Conservation (phyloP, 2,888 invertebrate genomes). For the Drosophila austrosaltans region DNA sequence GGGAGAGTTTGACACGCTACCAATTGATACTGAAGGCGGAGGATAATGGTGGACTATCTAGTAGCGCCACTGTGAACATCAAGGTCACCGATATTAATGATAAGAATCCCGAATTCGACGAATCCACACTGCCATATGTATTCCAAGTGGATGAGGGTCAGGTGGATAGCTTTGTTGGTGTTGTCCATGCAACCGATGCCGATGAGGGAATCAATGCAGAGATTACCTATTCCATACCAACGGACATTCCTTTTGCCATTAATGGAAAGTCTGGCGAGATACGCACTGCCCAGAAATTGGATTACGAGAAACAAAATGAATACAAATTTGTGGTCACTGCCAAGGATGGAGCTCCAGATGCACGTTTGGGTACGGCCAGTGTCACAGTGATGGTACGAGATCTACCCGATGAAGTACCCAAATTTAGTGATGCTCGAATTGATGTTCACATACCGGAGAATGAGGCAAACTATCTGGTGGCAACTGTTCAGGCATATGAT, state of each 20-base stretch:
- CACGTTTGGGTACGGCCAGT: conserved; percentile 93
- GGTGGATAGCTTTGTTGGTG: conserved; percentile 87
- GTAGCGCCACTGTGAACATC: conserved; percentile 93
- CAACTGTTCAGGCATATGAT: conserved; percentile 93
- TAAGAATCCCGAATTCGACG: conserved; percentile 94
- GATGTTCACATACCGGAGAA: conserved; percentile 94
- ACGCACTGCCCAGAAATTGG: conserved; percentile 88
- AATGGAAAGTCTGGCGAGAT: conserved; percentile 92
- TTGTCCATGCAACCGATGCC: conserved; percentile 92
- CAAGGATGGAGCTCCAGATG: conserved; percentile 93
- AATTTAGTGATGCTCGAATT: conserved; percentile 89
- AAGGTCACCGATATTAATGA: conserved; percentile 96
- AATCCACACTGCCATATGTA: conserved; percentile 88
- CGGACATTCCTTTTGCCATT: conserved; percentile 90
- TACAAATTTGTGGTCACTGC: conserved; percentile 92
- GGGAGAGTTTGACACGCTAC: conserved; percentile 94
- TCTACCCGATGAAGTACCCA: conserved; percentile 90
- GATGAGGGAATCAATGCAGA: conserved; percentile 94
- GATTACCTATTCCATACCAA: conserved; percentile 91
- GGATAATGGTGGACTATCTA: conserved; percentile 92
- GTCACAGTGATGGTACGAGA: conserved; percentile 92
- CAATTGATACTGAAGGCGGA: conserved; percentile 94
- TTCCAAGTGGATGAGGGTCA: conserved; percentile 92
- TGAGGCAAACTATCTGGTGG: conserved; percentile 89
- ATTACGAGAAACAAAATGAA: conserved; percentile 92